phyloP scores from a whole-genome alignment of 2,888 invertebrate genomes.

The Doris montereyensis region DNA sequence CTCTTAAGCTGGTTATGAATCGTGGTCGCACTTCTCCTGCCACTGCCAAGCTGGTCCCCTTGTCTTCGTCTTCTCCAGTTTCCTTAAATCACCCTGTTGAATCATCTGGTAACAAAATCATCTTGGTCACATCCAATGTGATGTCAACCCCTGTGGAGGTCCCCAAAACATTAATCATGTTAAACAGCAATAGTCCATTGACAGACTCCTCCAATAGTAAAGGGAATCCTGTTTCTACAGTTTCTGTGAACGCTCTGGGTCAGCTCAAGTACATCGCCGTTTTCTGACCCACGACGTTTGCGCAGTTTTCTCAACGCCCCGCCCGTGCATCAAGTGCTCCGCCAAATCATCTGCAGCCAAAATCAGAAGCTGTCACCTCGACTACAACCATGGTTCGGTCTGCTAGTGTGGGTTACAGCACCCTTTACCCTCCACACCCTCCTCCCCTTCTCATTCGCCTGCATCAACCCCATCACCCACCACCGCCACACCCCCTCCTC shows the following conservation, averaged over 20 bases:
- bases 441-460: constrained; percentile 9
- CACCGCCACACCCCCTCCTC: constrained; percentile 31
- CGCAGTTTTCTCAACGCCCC: constrained; percentile 49
- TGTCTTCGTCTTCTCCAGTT: constrained; percentile 29
- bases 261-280: constrained; percentile 12
- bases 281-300: constrained; percentile 46
- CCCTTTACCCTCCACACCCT: not conserved
- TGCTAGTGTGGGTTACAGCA: constrained; percentile 60
- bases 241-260: not conserved
- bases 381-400: constrained; percentile 55
- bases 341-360: constrained; percentile 46
- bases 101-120: constrained; percentile 37
- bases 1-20: constrained; percentile 41
- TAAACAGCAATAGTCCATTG: constrained; percentile 4
- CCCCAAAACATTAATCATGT: constrained; percentile 11
- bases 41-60: constrained; percentile 33
- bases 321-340: constrained; percentile 62
- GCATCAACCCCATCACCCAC: constrained; percentile 32
- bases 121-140: constrained; percentile 33
- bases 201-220: too few relatives aligned
- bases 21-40: constrained; percentile 41
- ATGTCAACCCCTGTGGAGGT: not conserved
- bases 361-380: constrained; percentile 31
- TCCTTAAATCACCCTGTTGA: constrained; percentile 27
- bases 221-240: constrained; percentile 18